Evolutionary conservation across 1,140 invertebrate species (phyloP).

Genomic region (Achatina immaculata): DNA sequence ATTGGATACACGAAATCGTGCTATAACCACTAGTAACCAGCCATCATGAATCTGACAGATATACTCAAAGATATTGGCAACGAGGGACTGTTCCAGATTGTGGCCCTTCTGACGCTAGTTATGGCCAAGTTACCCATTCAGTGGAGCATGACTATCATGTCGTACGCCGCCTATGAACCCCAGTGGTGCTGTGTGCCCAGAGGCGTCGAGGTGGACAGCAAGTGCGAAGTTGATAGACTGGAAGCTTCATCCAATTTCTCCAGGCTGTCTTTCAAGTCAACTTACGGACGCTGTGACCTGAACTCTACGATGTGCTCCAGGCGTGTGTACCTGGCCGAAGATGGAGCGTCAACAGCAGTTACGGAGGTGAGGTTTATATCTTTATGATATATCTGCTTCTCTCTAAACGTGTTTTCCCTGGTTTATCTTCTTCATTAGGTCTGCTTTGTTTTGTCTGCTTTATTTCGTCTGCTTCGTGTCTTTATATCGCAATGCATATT

Average conservation of each 20-base stretch:
- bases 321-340: neutral
- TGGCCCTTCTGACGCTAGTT: constrained; percentile 2
- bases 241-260: neutral
- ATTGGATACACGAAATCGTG: too few species aligned
- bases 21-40: neutral
- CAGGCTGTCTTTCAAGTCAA: neutral
- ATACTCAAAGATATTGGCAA: constrained; percentile 21
- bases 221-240: neutral
- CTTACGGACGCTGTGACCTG: neutral
- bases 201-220: neutral
- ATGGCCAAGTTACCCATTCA: constrained; percentile 24
- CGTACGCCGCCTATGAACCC: neutral
- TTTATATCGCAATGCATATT: too few species aligned
- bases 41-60: constrained; percentile 13
- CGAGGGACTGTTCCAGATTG: constrained; percentile 23
- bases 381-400: too few species aligned
- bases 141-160: constrained; percentile 27
- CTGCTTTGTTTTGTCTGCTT: too few species aligned
- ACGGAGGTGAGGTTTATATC: constrained; percentile 15
- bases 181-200: constrained; percentile 23
- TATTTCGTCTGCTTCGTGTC: too few species aligned
- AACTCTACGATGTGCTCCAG: neutral
- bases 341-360: constrained; percentile 15
- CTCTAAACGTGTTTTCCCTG: too few species aligned
- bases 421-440: too few species aligned